A percentile compares a stretch with the other conserved stretches of the same genome.
phyloP scores from a whole-genome alignment of 92 coral and sea anemone species.

The Heliopora coerulea region DNA sequence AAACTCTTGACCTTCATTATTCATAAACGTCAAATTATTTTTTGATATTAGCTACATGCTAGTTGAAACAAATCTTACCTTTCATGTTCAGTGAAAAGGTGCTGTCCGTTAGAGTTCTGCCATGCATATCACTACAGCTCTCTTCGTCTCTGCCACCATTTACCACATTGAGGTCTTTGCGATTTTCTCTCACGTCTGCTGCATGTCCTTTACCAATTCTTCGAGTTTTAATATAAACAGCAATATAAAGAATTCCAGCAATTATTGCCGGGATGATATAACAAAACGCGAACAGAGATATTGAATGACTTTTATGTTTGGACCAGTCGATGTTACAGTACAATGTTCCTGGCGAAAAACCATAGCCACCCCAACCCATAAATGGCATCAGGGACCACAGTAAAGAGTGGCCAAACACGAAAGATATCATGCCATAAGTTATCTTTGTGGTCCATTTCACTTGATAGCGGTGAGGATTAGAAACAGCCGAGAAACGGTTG shows the following conservation, averaged over 20 bases:
- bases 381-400: slow-evolving; percentile 91
- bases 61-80: too few relatives aligned
- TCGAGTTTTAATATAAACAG: slow-evolving; percentile 65
- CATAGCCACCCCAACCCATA: slow-evolving; percentile 92
- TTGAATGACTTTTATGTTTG: slow-evolving; percentile 64
- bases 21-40: too few relatives aligned
- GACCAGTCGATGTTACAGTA: slow-evolving; percentile 92
- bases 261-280: slow-evolving; percentile 76
- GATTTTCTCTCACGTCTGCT: slow-evolving; percentile 45
- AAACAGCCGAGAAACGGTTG: slow-evolving; percentile 80
- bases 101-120: background rate
- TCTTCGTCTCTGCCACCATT: background rate
- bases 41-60: too few relatives aligned
- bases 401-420: slow-evolving; percentile 69
- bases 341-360: slow-evolving; percentile 74
- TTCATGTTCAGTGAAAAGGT: background rate
- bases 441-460: slow-evolving; percentile 64
- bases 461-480: slow-evolving; percentile 79
- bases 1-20: too few relatives aligned
- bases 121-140: slow-evolving; percentile 12
- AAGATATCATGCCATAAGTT: slow-evolving; percentile 59
- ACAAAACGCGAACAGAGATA: slow-evolving; percentile 68
- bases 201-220: slow-evolving; percentile 57
- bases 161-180: background rate
- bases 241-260: slow-evolving; percentile 63